Evolutionary conservation across 53 echinoderm and acorn worm species (phyloP), one percentile per base, ranked within the genome.

Genomic region (Temnopleurus reevesii): DNA sequence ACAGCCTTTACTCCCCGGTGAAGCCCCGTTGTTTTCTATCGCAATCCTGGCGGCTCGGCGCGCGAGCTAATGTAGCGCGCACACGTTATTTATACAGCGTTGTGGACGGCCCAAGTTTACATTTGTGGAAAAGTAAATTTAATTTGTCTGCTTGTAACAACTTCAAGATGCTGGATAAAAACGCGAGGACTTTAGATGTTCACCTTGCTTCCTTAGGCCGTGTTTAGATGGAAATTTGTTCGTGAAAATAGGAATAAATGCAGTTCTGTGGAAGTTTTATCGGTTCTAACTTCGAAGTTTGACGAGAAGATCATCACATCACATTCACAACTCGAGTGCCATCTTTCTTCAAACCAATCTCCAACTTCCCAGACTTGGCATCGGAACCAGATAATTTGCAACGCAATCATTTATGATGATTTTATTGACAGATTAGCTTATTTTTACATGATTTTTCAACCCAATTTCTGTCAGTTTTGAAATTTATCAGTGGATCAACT

Each of bases 41-140:
- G n/a, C n/a, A n/a, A n/a, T n/a, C n/a, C n/a, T n/a, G n/a, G 58
- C 58, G 27, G 23, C 23, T 25, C 58, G 58, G 4, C 58, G 58
- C 58, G 8, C n/a, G n/a, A n/a, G n/a, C n/a, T n/a, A n/a, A n/a
- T n/a, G n/a, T n/a, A n/a, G 58, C 58, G 58, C 58, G 27, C 25
- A 17, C 24, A 56, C 56, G 4, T 4, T 56, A 63, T 34, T 31
- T 34, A 63, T 34, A 63, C 34, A 63, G 59, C 59, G 49, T 55
- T 2, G 0, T n/a, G 58, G 25, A 19, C 34, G 12, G 63, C 3
- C 33, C 31, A 63, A 34, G 33, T 63, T 63, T 63, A 33, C 63
- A 63, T 63, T 63, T 63, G 63, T 63, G 34, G 63, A 63, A 63
- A 18, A 63, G 63, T 63, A 63, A 17, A 63, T 63, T 63, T 63